Conservation (phyloP, 2,113 vertebrate genomes). For the Hyaena hyaena region DNA sequence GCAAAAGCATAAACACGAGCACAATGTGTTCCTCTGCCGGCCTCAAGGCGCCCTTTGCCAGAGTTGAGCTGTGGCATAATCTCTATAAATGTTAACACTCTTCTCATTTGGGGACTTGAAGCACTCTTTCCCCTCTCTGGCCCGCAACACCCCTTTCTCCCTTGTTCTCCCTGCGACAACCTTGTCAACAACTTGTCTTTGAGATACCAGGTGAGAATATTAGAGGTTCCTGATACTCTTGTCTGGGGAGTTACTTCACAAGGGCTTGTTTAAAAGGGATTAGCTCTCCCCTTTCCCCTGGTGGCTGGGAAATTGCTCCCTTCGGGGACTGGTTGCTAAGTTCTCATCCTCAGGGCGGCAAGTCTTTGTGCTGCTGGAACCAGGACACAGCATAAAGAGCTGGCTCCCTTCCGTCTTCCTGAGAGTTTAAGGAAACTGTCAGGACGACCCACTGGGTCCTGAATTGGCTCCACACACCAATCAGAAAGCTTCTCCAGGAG, state of each 20-base stretch:
- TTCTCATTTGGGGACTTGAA: conserved; percentile 75
- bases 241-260: background rate
- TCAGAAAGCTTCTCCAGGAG: conserved; percentile 69
- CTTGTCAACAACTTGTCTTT: conserved; percentile 61
- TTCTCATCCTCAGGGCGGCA: conserved; percentile 63
- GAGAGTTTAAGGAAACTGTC: conserved; percentile 50
- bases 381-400: conserved; percentile 50
- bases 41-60: conserved; percentile 68
- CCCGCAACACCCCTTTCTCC: conserved; percentile 68
- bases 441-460: background rate
- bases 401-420: conserved; percentile 32
- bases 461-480: conserved; percentile 54
- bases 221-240: conserved; percentile 48
- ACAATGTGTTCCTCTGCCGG: conserved; percentile 57
- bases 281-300: conserved; percentile 24
- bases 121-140: conserved; percentile 80
- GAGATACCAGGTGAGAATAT: conserved; percentile 55
- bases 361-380: background rate
- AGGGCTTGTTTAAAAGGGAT: conserved; percentile 62
- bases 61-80: conserved; percentile 71
- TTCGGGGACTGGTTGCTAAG: conserved; percentile 63
- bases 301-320: conserved; percentile 52
- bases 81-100: conserved; percentile 67
- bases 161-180: conserved; percentile 63
- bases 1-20: conserved; percentile 72